These are phyloP conservation scores for Sepiola atlantica DNA, from an alignment of 2,888 invertebrate genomes.

Conservation along the genomic window DNA sequence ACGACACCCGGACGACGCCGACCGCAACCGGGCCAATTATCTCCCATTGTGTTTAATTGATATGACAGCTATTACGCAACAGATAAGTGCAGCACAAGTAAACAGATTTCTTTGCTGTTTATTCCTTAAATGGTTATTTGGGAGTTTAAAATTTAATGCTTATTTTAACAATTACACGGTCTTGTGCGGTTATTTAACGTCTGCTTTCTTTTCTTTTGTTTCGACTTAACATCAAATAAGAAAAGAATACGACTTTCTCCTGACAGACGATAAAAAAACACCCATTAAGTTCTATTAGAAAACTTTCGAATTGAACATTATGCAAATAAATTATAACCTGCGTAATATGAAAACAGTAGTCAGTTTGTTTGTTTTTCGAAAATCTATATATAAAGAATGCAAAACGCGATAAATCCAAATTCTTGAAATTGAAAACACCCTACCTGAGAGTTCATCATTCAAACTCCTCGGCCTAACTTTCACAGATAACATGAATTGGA, in stretches of 20 bases:
- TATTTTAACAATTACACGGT: constrained; percentile 32
- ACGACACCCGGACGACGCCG: background rate
- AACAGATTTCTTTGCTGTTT: constrained; percentile 32
- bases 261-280: background rate
- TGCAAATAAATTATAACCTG: no score
- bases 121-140: constrained; percentile 15
- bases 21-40: constrained; percentile 7
- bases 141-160: background rate
- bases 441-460: no score
- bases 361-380: no score
- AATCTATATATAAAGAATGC: no score
- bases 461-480: no score
- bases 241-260: background rate
- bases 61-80: constrained; percentile 14
- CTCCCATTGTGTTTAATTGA: constrained; percentile 32
- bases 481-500: no score
- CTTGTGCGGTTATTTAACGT: background rate
- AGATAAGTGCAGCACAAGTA: background rate
- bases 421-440: no score
- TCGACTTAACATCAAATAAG: background rate
- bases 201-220: background rate
- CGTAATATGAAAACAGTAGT: no score
- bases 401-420: no score
- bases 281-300: background rate
- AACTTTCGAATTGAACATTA: background rate